Base-by-base conservation (phyloP, 2,113 vertebrate species). In the Cheirogaleus medius region DNA sequence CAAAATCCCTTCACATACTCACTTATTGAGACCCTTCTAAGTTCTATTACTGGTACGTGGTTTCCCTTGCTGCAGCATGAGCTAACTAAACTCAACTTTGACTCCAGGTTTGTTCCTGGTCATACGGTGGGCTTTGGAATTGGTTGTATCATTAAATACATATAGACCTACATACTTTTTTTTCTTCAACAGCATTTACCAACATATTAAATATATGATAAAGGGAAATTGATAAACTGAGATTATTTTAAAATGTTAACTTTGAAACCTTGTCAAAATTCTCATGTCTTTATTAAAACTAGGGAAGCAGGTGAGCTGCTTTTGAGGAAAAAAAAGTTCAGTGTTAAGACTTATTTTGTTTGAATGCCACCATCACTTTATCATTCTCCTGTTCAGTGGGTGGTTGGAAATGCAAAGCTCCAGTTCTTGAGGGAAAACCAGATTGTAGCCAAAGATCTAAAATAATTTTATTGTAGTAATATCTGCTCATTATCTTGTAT, bases 1-100 rank as follows among this genome's bases (percentile, higher is more conserved):
- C n/a, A 34, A 71, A 66, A 27, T 8, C 27, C 13, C 21, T 49
- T 71, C 47, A n/a, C 12, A 34, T 1, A 32, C 6, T 13, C 8
- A 7, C 8, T 21, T 17, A 6, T 54, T 5, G 73, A 71, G 44
- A 3, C 18, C 13, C 21, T 52, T 42, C 9, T 9, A n/a, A 52
- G 14, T n/a, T 9, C 17, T 10, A 8, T 54, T 27, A 34, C 13
- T 6, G 2, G 15, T 8, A 0, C 14, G 3, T 3, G 1, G 34
- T 20, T 39, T 73, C 13, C 21, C 66, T 90, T 25, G 39, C 21
- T 32, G 10, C 25, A 69, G 17, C 20, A 25, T 47, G 47, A n/a
- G 20, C 14, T 54, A 80, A 66, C 73, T 29, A 68, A 90, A 13
- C 9, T 6, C 17, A 6, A 0, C 34, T n/a, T 42, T 37, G 39